Conservation (phyloP, 2,888 invertebrate genomes). For the Cylindroiulus punctatus region DNA sequence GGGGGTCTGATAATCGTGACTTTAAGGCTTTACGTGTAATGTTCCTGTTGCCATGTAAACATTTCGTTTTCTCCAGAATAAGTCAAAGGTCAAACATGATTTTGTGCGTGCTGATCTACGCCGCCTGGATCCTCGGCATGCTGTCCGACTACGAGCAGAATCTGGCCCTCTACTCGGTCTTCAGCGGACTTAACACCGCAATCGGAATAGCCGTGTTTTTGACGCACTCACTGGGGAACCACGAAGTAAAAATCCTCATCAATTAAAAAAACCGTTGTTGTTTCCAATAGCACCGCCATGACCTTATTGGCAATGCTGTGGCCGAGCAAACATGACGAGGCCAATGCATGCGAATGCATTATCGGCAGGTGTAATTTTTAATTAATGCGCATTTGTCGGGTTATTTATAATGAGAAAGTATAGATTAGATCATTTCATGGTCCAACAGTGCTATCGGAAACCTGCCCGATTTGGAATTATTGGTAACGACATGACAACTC, state of each 20-base stretch:
- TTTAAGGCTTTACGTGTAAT: no score
- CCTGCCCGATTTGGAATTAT: no score
- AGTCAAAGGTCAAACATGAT: conserved; percentile 62
- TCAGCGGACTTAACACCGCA: conserved; percentile 62
- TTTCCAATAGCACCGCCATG: no score
- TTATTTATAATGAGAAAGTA: no score
- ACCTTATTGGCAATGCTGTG: no score
- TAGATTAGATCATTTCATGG: no score
- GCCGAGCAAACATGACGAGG: no score
- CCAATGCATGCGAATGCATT: no score
- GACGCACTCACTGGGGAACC: conserved; percentile 62
- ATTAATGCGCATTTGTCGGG: no score
- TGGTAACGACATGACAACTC: not conserved
- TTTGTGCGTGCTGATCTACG: conserved; percentile 61
- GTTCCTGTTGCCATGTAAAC: not conserved
- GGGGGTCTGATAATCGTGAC: no score
- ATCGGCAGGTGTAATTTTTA: no score
- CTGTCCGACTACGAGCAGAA: conserved; percentile 62
- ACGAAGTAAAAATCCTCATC: conserved; percentile 60
- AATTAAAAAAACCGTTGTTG: not conserved
- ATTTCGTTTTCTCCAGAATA: conserved; percentile 58
- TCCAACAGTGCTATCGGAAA: no score
- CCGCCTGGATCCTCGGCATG: conserved; percentile 62
- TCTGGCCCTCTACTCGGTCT: conserved; percentile 62
- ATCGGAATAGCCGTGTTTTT: conserved; percentile 61